Conservation (phyloP, 2,888 invertebrate genomes). For the Arrhopalites spinosus region DNA sequence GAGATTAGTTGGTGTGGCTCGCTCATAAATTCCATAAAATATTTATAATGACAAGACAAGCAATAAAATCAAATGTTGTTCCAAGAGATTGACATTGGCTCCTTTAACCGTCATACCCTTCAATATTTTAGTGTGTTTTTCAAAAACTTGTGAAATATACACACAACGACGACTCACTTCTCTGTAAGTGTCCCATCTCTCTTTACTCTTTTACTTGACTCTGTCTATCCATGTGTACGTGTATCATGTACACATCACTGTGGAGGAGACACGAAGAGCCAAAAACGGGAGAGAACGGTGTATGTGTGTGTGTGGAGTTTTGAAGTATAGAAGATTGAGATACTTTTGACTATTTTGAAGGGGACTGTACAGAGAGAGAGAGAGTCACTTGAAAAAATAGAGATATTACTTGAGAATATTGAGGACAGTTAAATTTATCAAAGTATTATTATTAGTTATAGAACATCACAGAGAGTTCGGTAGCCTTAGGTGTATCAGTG, state of each 20-base stretch:
- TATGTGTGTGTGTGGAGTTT: not conserved
- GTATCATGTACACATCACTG: not conserved
- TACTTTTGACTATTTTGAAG: conserved; percentile 13
- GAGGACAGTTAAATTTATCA: not conserved
- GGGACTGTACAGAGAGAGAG: conserved; percentile 5
- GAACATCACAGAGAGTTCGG: not conserved
- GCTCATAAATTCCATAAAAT: conserved; percentile 20
- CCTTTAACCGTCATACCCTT: conserved; percentile 4
- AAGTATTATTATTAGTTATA: no score
- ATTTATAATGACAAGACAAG: conserved; percentile 27
- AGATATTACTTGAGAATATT: not conserved
- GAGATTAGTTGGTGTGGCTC: not conserved
- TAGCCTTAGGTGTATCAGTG: not conserved
- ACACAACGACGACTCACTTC: not conserved
- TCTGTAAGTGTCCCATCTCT: not conserved
- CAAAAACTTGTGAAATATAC: not conserved
- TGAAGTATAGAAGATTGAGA: not conserved
- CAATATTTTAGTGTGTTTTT: not conserved
- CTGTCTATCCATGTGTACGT: not conserved
- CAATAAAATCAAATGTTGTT: not conserved
- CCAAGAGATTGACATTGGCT: conserved; percentile 24
- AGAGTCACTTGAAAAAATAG: no score
- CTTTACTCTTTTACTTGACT: not conserved
- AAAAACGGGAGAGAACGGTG: no score
- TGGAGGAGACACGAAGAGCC: no score